These are phyloP conservation scores for Peribatodes rhomboidaria DNA, from an alignment of 2,888 invertebrate species.

Conservation along the genomic window DNA sequence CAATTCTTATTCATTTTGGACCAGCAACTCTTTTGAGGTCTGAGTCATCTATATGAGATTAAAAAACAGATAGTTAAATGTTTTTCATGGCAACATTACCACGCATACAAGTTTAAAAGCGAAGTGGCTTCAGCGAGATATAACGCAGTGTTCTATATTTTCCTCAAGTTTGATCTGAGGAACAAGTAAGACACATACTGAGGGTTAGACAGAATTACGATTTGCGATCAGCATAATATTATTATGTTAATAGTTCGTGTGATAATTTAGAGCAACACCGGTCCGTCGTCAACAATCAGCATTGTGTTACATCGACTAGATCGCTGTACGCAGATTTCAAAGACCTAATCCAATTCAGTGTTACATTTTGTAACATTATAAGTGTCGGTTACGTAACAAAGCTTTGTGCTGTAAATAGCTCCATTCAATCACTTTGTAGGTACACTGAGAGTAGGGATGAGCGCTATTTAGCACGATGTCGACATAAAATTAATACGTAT, in stretches of 20 bases:
- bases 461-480: conserved; percentile 33
- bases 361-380: conserved; percentile 72
- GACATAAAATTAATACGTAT: conserved; percentile 30
- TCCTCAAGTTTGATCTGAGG: too few relatives aligned
- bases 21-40: too few relatives aligned
- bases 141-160: too few relatives aligned
- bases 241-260: not conserved
- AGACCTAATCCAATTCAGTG: conserved; percentile 59
- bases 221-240: too few relatives aligned
- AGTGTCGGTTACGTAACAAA: conserved; percentile 72
- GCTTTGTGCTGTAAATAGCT: conserved; percentile 72
- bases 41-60: too few relatives aligned
- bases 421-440: conserved; percentile 64
- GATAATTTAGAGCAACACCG: not conserved
- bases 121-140: too few relatives aligned
- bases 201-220: too few relatives aligned
- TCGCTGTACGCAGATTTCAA: conserved; percentile 26
- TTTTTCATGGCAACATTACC: too few relatives aligned
- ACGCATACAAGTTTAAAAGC: too few relatives aligned
- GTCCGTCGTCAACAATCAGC: conserved; percentile 8
- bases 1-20: too few relatives aligned
- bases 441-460: conserved; percentile 58
- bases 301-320: conserved; percentile 17
- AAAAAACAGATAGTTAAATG: too few relatives aligned
- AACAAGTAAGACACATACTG: too few relatives aligned